These are phyloP conservation scores for Oophaga sylvatica DNA, from an alignment of 2,797 vertebrate genomes.

Conservation along the genomic window DNA sequence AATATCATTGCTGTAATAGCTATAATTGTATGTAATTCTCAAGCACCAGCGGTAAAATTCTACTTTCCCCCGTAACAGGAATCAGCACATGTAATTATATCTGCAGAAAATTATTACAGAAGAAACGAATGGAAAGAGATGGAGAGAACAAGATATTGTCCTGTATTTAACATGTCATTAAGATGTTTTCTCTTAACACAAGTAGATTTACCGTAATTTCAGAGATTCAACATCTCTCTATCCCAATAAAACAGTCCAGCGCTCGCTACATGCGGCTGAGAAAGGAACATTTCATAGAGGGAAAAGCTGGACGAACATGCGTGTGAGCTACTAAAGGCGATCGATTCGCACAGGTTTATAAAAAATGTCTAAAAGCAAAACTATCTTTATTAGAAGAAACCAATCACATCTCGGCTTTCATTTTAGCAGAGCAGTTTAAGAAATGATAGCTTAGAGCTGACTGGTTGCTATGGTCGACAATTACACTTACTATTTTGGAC, in stretches of 20 bases:
- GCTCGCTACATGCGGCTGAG: neutral
- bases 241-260: neutral
- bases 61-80: neutral
- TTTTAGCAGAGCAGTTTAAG: no score
- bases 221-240: neutral
- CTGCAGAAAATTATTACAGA: neutral
- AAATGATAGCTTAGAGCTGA: no score
- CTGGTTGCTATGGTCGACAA: no score
- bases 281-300: neutral
- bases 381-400: no score
- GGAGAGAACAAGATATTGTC: neutral
- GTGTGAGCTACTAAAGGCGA: no score
- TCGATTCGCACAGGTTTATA: no score
- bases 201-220: conserved; percentile 4
- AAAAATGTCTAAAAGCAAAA: no score
- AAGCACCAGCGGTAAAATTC: neutral
- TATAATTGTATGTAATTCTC: neutral
- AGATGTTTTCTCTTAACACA: neutral
- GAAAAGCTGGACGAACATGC: no score
- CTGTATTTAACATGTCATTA: neutral
- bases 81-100: conserved; percentile 6
- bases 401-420: no score
- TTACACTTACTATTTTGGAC: no score
- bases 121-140: neutral
- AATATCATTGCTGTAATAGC: neutral